Evolutionary conservation across 2,113 vertebrate genomes (phyloP), one percentile per base, ranked within the genome.

Genomic region (Nothoprocta perdicaria): DNA sequence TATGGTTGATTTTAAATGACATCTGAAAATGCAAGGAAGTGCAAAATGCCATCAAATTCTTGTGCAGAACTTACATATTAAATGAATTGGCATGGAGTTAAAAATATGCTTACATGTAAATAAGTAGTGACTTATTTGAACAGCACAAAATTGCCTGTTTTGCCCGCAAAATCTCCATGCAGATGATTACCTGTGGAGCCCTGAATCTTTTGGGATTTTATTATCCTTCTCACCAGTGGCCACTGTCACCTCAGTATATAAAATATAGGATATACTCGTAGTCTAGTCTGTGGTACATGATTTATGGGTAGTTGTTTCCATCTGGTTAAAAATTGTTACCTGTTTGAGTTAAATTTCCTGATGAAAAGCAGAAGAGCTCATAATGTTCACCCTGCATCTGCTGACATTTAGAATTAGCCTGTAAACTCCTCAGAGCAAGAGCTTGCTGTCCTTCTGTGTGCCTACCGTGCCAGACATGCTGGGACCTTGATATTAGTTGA

Each of bases 381-480:
- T 72, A n/a, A 7, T 60, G 24, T 87, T 95, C 83, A 15, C 55
- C 63, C 31, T 87, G 81, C 60, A 58, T 84, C 72, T 83, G 86
- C 72, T 82, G 78, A 85, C 84, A 55, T 85, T 88, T 66, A 43
- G 76, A 80, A 94, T 92, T 80, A 87, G 72, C 26, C 72, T 29
- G 67, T 2, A 29, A 95, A 89, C 81, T 84, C 92, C 86, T 94
- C 75, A 41, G 79, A 93, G 86, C 78, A 71, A 48, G 90, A 84
- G 81, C 68, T 94, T 92, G 79, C 84, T 81, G 86, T 91, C 75
- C 62, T 75, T 92, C 71, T 74, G 84, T 82, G 77, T 68, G 45
- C 61, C 89, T 67, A 33, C 53, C 19, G 57, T 43, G 80, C 85
- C 77, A 91, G 81, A 84, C 80, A 60, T 62, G 3, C 80, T 3